Base-by-base conservation (phyloP, 2,113 vertebrate species). In the Lophotis ruficrista region DNA sequence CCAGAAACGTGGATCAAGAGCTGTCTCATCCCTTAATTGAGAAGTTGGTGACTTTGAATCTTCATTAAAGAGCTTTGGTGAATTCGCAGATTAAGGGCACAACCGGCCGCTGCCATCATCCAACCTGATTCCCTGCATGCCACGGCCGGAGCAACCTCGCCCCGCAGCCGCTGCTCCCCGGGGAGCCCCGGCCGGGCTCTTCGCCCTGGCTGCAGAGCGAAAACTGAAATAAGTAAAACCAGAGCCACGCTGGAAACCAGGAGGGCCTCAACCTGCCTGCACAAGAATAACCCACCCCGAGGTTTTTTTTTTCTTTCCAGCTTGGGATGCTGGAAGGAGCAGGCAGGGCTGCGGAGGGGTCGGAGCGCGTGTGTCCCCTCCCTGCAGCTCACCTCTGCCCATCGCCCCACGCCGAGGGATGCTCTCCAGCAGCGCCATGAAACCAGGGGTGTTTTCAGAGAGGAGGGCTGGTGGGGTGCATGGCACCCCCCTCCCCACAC, bases 11-110 rank as follows among this genome's bases (percentile, higher is more conserved):
- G 92, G 96, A 87, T 93, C 69, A 84, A 58, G 94, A 81, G 95
- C 94, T 11, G 92, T 78, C 90, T 96, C 94, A 96, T 81, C 95
- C 95, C 89, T 89, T 97, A 96, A 96, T 94, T 95, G 96, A 90
- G 83, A 90, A 94, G 22, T 91, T 93, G 90, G 95, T 95, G 94
- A 94, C 94, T 96, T 87, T 68, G 96, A 90, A 21, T 94, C 92
- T 90, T 89, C 61, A 95, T 76, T 95, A 94, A 95, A 96, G 92
- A 96, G 95, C 95, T 95, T 94, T 91, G 61, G 83, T n/a, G 66
- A 85, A 45, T 68, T 77, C 30, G 9, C 43, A 81, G 96, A 96
- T 96, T 95, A 95, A 93, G 94, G 90, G 86, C 92, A 81, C 56
- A 6, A 81, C 31, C 6, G 13, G 77, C 60, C 57, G 0, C 77